These are phyloP conservation scores for Ichneumon xanthorius DNA, from an alignment of 2,888 invertebrate genomes.

Conservation along the genomic window DNA sequence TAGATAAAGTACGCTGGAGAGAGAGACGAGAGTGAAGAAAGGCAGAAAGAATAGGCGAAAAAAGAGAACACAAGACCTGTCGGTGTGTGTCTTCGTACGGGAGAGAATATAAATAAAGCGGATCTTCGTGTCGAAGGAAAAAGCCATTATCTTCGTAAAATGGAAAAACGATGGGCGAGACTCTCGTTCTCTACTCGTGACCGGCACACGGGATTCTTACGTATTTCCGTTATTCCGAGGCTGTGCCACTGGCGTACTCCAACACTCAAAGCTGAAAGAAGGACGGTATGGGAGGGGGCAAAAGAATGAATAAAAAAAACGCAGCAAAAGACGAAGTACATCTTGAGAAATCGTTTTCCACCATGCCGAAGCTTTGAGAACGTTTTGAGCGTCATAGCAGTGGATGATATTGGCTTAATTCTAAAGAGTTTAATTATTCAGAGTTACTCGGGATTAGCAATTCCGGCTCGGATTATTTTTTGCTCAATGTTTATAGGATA, in stretches of 20 bases:
- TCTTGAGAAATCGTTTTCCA: constrained; percentile 54
- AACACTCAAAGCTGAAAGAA: constrained; percentile 35
- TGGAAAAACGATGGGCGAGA: constrained; percentile 53
- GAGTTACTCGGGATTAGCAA: constrained; percentile 22
- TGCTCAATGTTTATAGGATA: no score
- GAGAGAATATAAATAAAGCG: constrained; percentile 65
- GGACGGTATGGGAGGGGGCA: constrained; percentile 7
- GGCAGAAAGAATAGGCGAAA: constrained; percentile 15
- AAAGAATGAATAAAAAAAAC: not conserved
- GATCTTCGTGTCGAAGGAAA: constrained; percentile 65
- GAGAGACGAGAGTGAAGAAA: constrained; percentile 8
- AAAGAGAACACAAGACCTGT: constrained; percentile 45
- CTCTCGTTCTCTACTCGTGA: constrained; percentile 39
- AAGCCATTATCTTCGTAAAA: constrained; percentile 67
- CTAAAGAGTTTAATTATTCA: not conserved
- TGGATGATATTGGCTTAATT: constrained; percentile 50
- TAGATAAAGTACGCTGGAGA: constrained; percentile 40
- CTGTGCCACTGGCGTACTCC: constrained; percentile 25
- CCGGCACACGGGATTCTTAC: constrained; percentile 35
- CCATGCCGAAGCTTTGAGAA: constrained; percentile 28
- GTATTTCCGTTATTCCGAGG: constrained; percentile 49
- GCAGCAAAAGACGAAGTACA: constrained; percentile 19
- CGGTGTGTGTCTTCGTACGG: constrained; percentile 55
- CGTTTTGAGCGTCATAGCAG: constrained; percentile 2
- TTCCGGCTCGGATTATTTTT: not conserved